phyloP scores from a whole-genome alignment of 2,888 invertebrate genomes.

The Prosapia bicincta region DNA sequence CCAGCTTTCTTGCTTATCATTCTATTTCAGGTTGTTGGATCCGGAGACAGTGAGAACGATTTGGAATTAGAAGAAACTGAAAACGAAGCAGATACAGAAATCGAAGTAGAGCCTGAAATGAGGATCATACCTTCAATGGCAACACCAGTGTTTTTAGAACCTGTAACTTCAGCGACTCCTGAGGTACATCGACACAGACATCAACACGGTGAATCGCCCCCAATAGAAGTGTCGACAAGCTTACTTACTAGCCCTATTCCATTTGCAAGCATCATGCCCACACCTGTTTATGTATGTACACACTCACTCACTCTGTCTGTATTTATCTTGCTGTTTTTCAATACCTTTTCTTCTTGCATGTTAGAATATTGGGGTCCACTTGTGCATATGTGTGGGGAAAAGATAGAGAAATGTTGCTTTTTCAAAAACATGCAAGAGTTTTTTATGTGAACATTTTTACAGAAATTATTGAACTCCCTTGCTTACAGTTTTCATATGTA shows the following conservation, averaged over 20 bases:
- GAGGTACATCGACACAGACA: conserved; percentile 48
- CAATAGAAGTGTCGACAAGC: conserved; percentile 28
- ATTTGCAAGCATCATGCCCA: conserved; percentile 37
- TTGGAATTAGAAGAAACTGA: conserved; percentile 36
- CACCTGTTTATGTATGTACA: conserved; percentile 41
- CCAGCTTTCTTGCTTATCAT: conserved; percentile 1
- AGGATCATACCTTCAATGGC: conserved; percentile 26
- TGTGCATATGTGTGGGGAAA: no score
- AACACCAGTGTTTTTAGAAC: conserved; percentile 34
- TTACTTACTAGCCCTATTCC: conserved; percentile 25
- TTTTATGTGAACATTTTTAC: no score
- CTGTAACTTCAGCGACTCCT: conserved; percentile 29
- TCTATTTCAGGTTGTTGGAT: conserved; percentile 32
- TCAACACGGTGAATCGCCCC: conserved; percentile 47
- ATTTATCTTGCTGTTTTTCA: background rate
- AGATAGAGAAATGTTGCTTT: no score
- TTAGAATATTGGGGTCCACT: background rate
- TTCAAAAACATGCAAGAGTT: no score
- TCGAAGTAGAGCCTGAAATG: conserved; percentile 44
- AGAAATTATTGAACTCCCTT: no score
- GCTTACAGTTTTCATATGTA: no score
- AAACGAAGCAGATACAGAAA: conserved; percentile 46
- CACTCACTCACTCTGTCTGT: background rate
- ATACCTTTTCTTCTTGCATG: background rate
- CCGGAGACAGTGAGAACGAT: conserved; percentile 32